These are phyloP conservation scores for Sphaeridia pumilis DNA, from an alignment of 2,888 invertebrate species.

Conservation along the genomic window DNA sequence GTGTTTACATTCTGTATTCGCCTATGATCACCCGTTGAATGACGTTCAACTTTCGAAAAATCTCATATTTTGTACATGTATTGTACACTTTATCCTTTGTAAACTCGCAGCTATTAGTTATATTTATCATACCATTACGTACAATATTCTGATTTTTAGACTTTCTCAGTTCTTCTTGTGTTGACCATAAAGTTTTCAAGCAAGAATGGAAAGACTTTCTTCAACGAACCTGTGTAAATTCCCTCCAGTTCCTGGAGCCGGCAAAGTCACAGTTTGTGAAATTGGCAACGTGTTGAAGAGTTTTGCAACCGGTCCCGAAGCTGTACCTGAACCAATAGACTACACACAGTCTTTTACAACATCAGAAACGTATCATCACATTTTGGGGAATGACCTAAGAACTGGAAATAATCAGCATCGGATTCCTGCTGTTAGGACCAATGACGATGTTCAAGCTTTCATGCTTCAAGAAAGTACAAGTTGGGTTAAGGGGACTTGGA, in stretches of 20 bases:
- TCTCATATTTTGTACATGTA: too few relatives aligned
- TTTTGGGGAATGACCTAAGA: conserved; percentile 18
- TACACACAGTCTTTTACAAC: conserved; percentile 14
- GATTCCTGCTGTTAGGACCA: conserved; percentile 18
- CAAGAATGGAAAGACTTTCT: too few relatives aligned
- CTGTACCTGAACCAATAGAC: conserved; percentile 9
- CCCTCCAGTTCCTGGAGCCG: conserved; percentile 19
- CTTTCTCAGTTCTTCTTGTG: too few relatives aligned
- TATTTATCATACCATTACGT: too few relatives aligned
- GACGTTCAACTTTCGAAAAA: too few relatives aligned
- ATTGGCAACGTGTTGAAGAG: conserved; percentile 24
- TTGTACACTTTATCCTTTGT: too few relatives aligned
- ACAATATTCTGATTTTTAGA: too few relatives aligned
- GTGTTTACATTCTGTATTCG: too few relatives aligned
- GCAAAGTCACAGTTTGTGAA: conserved; percentile 22
- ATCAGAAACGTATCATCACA: conserved; percentile 13
- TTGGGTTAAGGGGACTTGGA: conserved; percentile 24
- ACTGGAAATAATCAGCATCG: conserved; percentile 17
- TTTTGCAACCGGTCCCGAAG: conserved; percentile 2
- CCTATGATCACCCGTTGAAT: too few relatives aligned
- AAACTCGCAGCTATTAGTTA: too few relatives aligned
- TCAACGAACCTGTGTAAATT: conserved; percentile 13
- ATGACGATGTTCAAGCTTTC: conserved; percentile 4
- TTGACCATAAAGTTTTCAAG: too few relatives aligned
- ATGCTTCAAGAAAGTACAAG: conserved; percentile 12